These are phyloP conservation scores for Leptinotarsa undecemlineata DNA, from an alignment of 1,140 invertebrate species.

Conservation along the genomic window DNA sequence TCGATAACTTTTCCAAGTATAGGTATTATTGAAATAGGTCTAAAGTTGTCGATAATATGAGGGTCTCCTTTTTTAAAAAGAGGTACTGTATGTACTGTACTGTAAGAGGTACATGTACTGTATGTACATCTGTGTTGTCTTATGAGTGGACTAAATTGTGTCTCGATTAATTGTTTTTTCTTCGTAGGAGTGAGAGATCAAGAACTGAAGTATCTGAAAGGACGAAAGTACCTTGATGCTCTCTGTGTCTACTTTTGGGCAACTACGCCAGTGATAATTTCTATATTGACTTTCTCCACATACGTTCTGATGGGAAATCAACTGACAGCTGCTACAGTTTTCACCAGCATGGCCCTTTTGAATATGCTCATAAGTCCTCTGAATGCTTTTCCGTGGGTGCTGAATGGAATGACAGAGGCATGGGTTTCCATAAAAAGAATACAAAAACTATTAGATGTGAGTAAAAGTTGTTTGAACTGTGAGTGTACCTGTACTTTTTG, in stretches of 20 bases:
- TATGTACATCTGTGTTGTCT: no score
- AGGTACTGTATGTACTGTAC: no score
- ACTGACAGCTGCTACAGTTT: conserved; percentile 86
- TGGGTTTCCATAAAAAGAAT: conserved; percentile 87
- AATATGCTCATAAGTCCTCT: conserved; percentile 95
- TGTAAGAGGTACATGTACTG: no score
- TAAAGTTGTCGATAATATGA: no score
- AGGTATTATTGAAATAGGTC: no score
- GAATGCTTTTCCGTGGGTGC: conserved; percentile 97
- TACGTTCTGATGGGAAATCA: conserved; percentile 83
- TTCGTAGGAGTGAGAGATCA: conserved; percentile 63
- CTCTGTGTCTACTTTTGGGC: conserved; percentile 99
- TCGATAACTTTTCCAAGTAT: no score
- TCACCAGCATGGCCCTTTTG: conserved; percentile 91
- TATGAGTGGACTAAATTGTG: no score
- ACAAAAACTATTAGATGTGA: conserved; percentile 73
- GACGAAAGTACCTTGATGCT: conserved; percentile 96
- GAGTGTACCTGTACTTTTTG: background rate
- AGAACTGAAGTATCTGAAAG: conserved; percentile 79
- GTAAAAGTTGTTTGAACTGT: conserved; percentile 16
- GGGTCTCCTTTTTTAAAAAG: no score
- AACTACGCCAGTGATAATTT: conserved; percentile 94
- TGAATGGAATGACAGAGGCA: conserved; percentile 94
- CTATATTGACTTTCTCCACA: conserved; percentile 87
- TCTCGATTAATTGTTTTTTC: background rate